A percentile compares a stretch with the other conserved stretches of the same genome.
Conservation (phyloP, 2,888 invertebrate species). For the Dolichopus griseipennis region DNA sequence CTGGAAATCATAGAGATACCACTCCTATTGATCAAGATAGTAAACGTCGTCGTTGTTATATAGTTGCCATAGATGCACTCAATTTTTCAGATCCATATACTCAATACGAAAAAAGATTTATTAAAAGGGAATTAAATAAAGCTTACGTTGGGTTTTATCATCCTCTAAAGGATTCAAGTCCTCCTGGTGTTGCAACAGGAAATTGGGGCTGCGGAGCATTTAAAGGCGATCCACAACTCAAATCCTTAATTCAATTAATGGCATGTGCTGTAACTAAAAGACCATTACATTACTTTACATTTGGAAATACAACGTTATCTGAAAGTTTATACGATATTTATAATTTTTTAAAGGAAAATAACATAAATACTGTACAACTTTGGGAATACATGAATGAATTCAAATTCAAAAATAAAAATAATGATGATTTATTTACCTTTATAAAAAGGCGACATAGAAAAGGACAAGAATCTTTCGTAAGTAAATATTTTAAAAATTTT, state of each 20-base stretch:
- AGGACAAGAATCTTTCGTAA: background rate
- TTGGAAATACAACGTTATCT: constrained; percentile 43
- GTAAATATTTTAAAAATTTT: background rate
- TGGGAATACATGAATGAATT: background rate
- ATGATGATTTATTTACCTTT: background rate
- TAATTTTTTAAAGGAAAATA: background rate
- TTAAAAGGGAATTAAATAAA: constrained; percentile 79
- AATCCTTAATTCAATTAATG: constrained; percentile 69
- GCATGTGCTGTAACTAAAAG: constrained; percentile 51
- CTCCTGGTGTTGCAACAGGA: constrained; percentile 72
- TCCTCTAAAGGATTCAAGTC: constrained; percentile 34
- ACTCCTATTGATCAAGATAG: constrained; percentile 58
- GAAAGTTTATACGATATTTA: background rate
- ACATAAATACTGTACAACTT: background rate
- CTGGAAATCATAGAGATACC: constrained; percentile 58
- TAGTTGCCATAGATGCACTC: constrained; percentile 87
- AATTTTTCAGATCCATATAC: constrained; percentile 48
- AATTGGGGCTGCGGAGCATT: constrained; percentile 96
- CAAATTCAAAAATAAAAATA: background rate
- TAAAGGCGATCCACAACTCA: constrained; percentile 62
- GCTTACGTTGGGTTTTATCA: constrained; percentile 62
- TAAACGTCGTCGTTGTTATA: constrained; percentile 56
- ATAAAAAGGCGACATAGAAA: background rate
- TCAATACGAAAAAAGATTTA: constrained; percentile 52
- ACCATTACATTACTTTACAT: constrained; percentile 77